Base-by-base conservation (phyloP, 2,113 vertebrate species). In the Reinhardtius hippoglossoides region DNA sequence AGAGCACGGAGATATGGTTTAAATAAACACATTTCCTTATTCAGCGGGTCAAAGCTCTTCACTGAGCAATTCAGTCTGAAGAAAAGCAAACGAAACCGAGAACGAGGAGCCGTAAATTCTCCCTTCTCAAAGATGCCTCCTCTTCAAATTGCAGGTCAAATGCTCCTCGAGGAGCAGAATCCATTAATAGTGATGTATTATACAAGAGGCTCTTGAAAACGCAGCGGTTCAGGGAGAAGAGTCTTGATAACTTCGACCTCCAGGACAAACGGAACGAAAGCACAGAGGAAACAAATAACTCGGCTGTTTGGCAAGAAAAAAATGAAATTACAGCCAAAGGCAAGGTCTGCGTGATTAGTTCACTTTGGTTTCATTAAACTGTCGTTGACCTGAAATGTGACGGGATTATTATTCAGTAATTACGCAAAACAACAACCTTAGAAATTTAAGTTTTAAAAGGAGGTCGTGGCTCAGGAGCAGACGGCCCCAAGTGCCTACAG, bases 261-360 rank as follows among this genome's bases (percentile, higher is more conserved):
- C 64, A 59, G 62, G 70, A 81, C 35, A 62, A 15, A 16, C 23
- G 48, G 35, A 24, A 56, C 40, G 59, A 86, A 83, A 72, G 16
- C 40, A 42, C 21, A 21, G 24, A 74, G 57, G 52, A 81, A 54
- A 83, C 40, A 69, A 74, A 80, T 67, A 62, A 76, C 61, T 66
- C 74, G 60, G 40, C 59, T 81, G 68, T 82, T 69, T 83, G 44
- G 21, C 40, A 57, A 77, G 46, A 80, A 80, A 23, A 23, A 50
- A 50, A 16, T 13, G 16, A 50, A 16, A 18, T 81, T 69, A 27
- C 14, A 64, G 72, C 88, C 90, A 64, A 14, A 71, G 86, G 87
- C 81, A 89, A 89, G 77, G 87, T 84, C 77, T 76, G 16, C 62
- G 64, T 54, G 58, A 84, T 77, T 70, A 80, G 26, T 31, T 35